These are phyloP conservation scores for Podarcis cretensis DNA, from an alignment of 2,113 vertebrate genomes.

Conservation along the genomic window DNA sequence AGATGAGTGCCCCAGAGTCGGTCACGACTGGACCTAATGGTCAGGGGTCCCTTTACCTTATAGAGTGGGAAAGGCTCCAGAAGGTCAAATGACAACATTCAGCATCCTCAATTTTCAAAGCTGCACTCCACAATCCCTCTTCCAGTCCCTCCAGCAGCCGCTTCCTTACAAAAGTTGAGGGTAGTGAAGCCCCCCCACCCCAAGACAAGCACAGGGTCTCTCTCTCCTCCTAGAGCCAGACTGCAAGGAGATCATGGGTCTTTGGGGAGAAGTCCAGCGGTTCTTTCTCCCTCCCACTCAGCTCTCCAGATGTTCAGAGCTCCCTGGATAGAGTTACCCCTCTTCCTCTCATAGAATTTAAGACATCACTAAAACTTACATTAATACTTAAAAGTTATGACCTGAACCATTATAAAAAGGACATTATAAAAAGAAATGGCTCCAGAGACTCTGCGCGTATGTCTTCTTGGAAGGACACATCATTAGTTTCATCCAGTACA, in stretches of 20 bases:
- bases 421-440: slow-evolving; percentile 9
- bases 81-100: too few relatives aligned
- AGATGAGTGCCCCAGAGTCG: too few relatives aligned
- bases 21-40: too few relatives aligned
- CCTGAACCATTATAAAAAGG: neutral
- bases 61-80: too few relatives aligned
- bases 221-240: too few relatives aligned
- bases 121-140: too few relatives aligned
- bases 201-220: neutral
- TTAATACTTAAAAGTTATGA: slow-evolving; percentile 21
- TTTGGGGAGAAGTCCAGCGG: neutral
- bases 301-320: neutral
- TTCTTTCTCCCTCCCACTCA: neutral
- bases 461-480: slow-evolving; percentile 16
- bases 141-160: too few relatives aligned
- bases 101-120: too few relatives aligned
- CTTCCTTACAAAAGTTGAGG: neutral
- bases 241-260: neutral
- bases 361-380: slow-evolving; percentile 5
- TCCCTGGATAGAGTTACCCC: neutral
- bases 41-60: too few relatives aligned
- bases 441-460: neutral
- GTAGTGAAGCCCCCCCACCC: too few relatives aligned
- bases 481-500: neutral
- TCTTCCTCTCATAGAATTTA: neutral